Conservation (phyloP, 2,797 vertebrate genomes). For the Lacerta bilineata region DNA sequence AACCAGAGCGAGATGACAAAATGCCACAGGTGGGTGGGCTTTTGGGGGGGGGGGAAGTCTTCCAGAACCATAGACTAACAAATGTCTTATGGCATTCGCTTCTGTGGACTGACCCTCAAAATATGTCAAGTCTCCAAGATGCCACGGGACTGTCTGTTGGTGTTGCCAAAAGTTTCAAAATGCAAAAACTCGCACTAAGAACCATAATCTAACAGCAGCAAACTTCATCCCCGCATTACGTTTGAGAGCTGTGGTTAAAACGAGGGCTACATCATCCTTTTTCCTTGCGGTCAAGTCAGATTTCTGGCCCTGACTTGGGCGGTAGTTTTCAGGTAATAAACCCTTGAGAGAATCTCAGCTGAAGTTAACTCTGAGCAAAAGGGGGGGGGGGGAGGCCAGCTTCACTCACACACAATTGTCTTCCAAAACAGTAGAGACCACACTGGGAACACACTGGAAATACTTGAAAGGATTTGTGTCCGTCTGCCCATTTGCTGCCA, state of each 20-base stretch:
- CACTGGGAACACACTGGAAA: background rate
- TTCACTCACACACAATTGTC: conserved; percentile 47
- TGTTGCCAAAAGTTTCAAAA: no score
- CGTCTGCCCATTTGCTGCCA: conserved; percentile 23
- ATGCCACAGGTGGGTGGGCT: background rate
- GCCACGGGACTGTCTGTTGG: no score
- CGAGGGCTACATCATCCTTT: background rate
- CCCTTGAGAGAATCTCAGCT: conserved; percentile 40
- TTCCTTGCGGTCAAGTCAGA: background rate
- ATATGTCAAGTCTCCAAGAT: no score
- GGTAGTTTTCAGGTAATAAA: conserved; percentile 50
- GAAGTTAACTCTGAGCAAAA: background rate
- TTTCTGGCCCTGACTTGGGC: conserved; percentile 12
- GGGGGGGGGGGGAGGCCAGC: conserved; percentile 29
- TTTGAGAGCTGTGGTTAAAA: conserved; percentile 6
- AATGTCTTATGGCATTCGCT: no score
- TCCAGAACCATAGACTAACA: background rate
- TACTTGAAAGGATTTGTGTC: conserved; percentile 49
- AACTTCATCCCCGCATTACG: background rate
- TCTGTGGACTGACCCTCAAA: no score
- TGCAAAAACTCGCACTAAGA: background rate
- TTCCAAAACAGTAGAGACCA: conserved; percentile 28
- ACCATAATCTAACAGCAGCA: background rate
- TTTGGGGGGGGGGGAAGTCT: no score
- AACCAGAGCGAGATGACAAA: background rate